Percentiles rank a stretch among this genome's conserved stretches.
These are phyloP conservation scores for Manacus vitellinus DNA, from an alignment of 2,113 vertebrate genomes.

Conservation along the genomic window DNA sequence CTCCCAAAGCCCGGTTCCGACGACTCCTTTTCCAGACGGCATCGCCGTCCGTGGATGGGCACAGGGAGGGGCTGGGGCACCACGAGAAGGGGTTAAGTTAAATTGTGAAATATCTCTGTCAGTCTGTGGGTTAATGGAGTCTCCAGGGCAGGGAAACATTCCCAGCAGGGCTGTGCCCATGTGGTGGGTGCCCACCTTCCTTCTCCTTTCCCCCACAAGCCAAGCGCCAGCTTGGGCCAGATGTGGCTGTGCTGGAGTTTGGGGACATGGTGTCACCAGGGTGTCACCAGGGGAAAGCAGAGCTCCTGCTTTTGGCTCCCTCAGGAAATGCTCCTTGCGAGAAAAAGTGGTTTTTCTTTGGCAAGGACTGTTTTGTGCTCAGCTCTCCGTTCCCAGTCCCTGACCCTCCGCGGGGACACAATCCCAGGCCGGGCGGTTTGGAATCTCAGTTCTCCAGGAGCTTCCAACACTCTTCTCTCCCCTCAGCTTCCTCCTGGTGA, in stretches of 20 bases:
- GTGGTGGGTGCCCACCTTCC: background rate
- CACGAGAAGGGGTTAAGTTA: fast-evolving
- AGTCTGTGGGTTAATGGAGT: background rate
- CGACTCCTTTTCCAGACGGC: fast-evolving
- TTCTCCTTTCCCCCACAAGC: background rate
- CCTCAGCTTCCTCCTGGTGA: slow-evolving; percentile 86
- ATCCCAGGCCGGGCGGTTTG: background rate
- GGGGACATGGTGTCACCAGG: background rate
- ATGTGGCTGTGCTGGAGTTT: background rate
- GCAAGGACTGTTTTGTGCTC: background rate
- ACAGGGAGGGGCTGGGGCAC: background rate
- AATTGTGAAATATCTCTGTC: background rate
- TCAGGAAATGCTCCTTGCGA: background rate
- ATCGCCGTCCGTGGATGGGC: background rate
- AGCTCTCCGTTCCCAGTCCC: fast-evolving
- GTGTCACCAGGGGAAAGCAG: background rate
- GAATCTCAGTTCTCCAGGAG: background rate
- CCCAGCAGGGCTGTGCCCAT: background rate
- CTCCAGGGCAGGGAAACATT: background rate
- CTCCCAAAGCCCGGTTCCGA: background rate
- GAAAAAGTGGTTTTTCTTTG: background rate
- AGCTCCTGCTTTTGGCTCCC: background rate
- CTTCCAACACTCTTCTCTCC: background rate
- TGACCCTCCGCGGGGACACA: fast-evolving
- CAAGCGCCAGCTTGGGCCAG: background rate